These are phyloP conservation scores for Pantherophis vulpinus DNA, from an alignment of 2,797 vertebrate genomes.

Conservation along the genomic window DNA sequence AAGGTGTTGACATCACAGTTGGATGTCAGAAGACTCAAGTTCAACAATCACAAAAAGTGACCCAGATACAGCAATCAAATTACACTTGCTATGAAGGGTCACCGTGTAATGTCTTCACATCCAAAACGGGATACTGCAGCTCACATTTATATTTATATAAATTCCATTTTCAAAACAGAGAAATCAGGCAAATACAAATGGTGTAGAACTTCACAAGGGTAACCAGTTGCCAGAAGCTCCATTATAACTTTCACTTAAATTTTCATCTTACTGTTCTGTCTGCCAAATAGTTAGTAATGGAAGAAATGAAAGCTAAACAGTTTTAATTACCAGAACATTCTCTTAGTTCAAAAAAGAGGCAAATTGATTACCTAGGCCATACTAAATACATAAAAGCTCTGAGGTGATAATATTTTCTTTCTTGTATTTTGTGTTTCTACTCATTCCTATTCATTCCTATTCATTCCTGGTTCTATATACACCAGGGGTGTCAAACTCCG, in stretches of 20 bases:
- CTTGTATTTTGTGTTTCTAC: background rate
- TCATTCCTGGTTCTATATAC: background rate
- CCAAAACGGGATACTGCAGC: background rate
- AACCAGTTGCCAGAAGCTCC: background rate
- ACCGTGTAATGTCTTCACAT: background rate
- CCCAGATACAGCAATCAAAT: background rate
- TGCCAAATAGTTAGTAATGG: background rate
- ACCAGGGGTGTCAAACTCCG: too few relatives aligned
- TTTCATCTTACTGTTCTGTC: background rate
- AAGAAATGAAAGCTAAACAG: background rate
- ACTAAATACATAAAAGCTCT: background rate
- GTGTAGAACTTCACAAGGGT: background rate
- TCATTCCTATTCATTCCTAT: background rate
- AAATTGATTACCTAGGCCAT: background rate
- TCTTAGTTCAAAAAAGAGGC: background rate
- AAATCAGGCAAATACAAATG: background rate
- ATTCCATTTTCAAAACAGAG: rapidly evolving
- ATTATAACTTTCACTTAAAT: background rate
- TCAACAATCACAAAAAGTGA: background rate
- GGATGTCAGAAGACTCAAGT: background rate
- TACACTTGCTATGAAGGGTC: background rate
- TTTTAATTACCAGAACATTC: background rate
- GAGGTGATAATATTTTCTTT: background rate
- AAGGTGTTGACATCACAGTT: slow-evolving; percentile 1
- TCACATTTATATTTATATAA: background rate